Conservation (phyloP, 2,113 vertebrate genomes). For the Phalacrocorax pelagicus region DNA sequence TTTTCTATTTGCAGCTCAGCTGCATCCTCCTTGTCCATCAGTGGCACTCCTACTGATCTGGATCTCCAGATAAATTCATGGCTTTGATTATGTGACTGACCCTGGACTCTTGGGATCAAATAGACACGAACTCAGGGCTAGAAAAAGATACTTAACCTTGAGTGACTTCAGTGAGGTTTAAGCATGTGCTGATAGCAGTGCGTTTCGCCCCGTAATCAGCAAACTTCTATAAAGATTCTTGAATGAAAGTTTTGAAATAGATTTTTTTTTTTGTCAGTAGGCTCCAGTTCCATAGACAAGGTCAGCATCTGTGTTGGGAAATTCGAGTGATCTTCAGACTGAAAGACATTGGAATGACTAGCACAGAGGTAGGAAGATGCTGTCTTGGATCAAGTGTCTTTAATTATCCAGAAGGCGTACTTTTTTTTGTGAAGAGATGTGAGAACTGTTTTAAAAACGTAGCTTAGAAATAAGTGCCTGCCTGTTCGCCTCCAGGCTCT, state of each 20-base stretch:
- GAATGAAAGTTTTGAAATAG: background rate
- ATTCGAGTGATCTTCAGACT: background rate
- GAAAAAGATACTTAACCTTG: background rate
- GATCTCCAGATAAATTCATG: background rate
- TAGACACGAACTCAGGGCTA: background rate
- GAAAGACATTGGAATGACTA: background rate
- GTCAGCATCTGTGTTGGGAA: background rate
- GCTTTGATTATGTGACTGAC: background rate
- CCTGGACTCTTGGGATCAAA: background rate
- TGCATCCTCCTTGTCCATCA: background rate
- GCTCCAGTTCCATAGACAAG: background rate
- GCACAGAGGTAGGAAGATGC: background rate
- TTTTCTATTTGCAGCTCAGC: background rate
- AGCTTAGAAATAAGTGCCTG: slow-evolving; percentile 53
- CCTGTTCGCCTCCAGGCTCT: background rate
- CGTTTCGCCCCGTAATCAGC: background rate
- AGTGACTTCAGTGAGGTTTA: background rate
- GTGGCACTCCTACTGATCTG: background rate
- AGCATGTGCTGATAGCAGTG: background rate
- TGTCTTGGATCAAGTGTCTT: background rate
- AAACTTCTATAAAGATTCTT: background rate
- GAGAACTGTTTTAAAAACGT: background rate
- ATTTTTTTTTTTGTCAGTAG: background rate
- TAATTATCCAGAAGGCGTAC: background rate
- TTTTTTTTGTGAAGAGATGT: background rate